Percentiles rank a stretch among this genome's conserved stretches.
Conservation (phyloP, 2,113 vertebrate genomes). For the Rhea pennata region DNA sequence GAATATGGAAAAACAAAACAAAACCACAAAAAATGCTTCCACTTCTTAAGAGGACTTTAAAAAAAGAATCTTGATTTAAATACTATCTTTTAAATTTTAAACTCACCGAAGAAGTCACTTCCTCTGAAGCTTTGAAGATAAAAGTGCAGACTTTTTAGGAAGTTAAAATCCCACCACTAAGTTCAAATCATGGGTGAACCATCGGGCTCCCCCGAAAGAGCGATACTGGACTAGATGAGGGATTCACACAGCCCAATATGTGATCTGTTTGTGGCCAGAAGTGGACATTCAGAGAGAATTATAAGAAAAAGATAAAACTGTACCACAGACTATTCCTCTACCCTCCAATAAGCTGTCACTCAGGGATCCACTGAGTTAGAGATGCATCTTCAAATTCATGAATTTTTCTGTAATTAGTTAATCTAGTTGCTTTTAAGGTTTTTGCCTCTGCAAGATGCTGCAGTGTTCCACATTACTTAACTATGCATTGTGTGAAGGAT, state of each 20-base stretch:
- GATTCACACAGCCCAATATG: not conserved
- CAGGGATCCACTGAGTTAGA: not conserved
- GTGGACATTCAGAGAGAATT: not conserved
- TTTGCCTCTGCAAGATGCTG: not conserved
- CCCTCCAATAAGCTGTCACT: not conserved
- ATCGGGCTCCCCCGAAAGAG: not conserved
- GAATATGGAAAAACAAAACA: not conserved
- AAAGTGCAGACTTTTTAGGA: not conserved
- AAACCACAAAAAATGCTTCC: no score
- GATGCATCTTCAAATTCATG: not conserved
- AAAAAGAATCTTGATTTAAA: no score
- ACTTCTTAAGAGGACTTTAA: not conserved
- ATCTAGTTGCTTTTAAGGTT: not conserved
- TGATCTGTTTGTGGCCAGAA: not conserved
- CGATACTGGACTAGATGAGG: not conserved
- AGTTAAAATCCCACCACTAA: not conserved
- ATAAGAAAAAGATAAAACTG: not conserved
- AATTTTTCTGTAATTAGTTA: not conserved
- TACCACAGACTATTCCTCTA: not conserved
- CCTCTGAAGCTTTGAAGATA: not conserved
- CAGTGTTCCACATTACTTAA: not conserved
- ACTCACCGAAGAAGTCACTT: not conserved
- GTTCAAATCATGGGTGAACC: not conserved
- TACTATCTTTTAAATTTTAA: not conserved
- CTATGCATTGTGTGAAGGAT: fast-evolving